Conservation (phyloP, 2,888 invertebrate species). For the Osmoderma eremita region DNA sequence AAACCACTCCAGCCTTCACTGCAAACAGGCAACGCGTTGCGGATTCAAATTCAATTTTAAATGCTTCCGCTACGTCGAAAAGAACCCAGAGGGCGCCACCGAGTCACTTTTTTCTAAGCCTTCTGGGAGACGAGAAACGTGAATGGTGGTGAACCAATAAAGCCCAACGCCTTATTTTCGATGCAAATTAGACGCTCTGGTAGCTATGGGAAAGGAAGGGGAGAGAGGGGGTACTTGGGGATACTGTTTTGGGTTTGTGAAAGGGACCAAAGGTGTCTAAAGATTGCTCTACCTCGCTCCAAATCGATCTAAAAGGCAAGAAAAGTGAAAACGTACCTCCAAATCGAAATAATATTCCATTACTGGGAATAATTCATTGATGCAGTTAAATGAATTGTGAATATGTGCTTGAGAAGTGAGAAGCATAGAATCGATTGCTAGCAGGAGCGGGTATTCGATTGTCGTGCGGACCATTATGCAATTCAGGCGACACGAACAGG, state of each 20-base stretch:
- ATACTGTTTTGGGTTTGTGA: too few relatives aligned
- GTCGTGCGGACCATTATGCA: slow-evolving; percentile 10
- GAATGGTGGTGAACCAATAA: slow-evolving; percentile 23
- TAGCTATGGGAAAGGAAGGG: not conserved
- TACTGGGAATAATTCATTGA: too few relatives aligned
- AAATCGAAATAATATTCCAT: too few relatives aligned
- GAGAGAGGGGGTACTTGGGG: not conserved
- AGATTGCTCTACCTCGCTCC: too few relatives aligned
- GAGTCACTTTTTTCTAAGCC: not conserved
- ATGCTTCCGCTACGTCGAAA: not conserved
- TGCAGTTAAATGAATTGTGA: not conserved
- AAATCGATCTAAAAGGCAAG: too few relatives aligned
- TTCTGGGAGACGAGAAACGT: not conserved
- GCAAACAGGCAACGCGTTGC: slow-evolving; percentile 10
- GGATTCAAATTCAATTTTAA: slow-evolving; percentile 31
- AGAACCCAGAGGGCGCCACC: too few relatives aligned
- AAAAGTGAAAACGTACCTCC: too few relatives aligned
- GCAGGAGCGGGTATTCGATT: slow-evolving; percentile 3
- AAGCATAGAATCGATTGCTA: not conserved
- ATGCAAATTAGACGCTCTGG: slow-evolving; percentile 20
- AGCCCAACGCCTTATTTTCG: slow-evolving; percentile 19
- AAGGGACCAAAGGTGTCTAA: too few relatives aligned
- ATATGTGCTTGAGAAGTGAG: not conserved
- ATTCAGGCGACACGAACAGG: slow-evolving; percentile 12
- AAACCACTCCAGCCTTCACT: not conserved